A percentile compares a stretch with the other conserved stretches of the same genome.
phyloP scores from a whole-genome alignment of 2,113 vertebrate species.

The Oryctolagus cuniculus region mOryCun1.1 NC_091433.1:9372501-9373000 shows the following conservation, averaged over 20 bases:
- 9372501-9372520: not conserved
- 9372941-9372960: conserved; percentile 54
- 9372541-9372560: not conserved
- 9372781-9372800: not conserved
- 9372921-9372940: conserved; percentile 58
- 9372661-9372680: too few species aligned
- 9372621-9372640: not conserved
- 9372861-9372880: conserved; percentile 18
- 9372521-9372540: rapidly evolving
- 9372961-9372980: not conserved
- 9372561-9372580: not conserved
- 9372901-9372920: not conserved
- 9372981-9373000: conserved; percentile 26
- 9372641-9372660: not conserved
- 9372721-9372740: not conserved
- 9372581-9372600: not conserved
- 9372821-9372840: conserved; percentile 52
- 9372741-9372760: not conserved
- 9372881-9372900: conserved; percentile 62
- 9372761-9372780: not conserved
- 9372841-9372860: not conserved
- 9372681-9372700: not conserved
- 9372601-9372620: not conserved
- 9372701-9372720: not conserved
- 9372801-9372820: conserved; percentile 18